phyloP scores from a whole-genome alignment of 64 coral and sea anemone species.

The Stichodactyla mertensii region DNA sequence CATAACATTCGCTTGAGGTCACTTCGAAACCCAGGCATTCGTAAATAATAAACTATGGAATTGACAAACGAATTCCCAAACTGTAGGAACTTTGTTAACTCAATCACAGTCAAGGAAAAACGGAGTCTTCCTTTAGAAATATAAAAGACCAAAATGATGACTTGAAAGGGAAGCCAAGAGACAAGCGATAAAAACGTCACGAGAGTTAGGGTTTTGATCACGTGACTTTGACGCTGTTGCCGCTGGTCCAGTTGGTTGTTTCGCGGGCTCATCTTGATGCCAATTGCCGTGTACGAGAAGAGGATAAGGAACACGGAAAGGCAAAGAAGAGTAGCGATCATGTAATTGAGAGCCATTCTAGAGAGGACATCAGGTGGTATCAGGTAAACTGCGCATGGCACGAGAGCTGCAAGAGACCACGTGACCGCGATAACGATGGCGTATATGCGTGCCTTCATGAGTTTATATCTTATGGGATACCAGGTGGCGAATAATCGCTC shows the following conservation, averaged over 20 bases:
- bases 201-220: constrained; percentile 9
- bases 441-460: background rate
- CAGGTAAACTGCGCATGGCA: background rate
- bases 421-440: background rate
- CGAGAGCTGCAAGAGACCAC: constrained; percentile 9
- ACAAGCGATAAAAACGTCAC: constrained; percentile 16
- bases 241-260: no score
- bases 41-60: constrained; percentile 30
- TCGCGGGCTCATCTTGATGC: background rate
- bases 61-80: constrained; percentile 48
- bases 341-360: background rate
- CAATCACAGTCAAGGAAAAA: background rate
- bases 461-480: constrained; percentile 1
- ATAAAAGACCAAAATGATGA: constrained; percentile 25
- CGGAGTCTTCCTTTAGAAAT: background rate
- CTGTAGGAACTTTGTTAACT: constrained; percentile 38
- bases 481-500: constrained; percentile 20
- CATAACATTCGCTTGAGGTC: background rate
- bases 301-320: constrained; percentile 3
- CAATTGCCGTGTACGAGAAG: background rate
- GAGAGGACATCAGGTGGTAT: background rate
- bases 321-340: background rate
- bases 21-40: constrained; percentile 32
- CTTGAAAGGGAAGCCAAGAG: constrained; percentile 47
- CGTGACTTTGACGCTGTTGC: background rate